Percentiles rank a stretch among this genome's conserved stretches.
phyloP scores from a whole-genome alignment of 2,113 vertebrate genomes.

The Misgurnus mizolepis region DNA sequence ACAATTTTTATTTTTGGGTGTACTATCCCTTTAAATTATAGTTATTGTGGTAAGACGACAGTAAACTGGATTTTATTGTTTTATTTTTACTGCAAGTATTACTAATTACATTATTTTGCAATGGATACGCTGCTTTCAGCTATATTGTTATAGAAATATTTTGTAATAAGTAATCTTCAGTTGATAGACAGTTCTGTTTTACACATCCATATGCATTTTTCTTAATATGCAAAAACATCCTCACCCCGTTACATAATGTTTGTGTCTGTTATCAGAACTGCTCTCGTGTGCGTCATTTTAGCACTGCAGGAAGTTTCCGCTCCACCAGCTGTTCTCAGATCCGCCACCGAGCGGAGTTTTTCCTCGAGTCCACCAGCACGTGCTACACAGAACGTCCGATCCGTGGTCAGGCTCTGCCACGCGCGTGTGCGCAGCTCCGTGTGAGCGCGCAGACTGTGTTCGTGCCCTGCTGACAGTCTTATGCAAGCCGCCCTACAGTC shows the following conservation, averaged over 20 bases:
- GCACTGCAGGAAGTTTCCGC: constrained; percentile 50
- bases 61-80: no score
- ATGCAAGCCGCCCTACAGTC: constrained; percentile 59
- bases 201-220: neutral
- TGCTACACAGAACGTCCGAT: neutral
- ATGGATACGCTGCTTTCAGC: no score
- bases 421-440: constrained; percentile 49
- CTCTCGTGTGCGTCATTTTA: constrained; percentile 62
- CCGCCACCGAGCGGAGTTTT: constrained; percentile 44
- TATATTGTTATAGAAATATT: no score
- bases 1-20: no score
- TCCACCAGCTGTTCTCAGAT: constrained; percentile 37
- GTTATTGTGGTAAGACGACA: no score
- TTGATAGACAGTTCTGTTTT: no score
- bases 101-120: no score
- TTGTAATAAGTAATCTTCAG: no score
- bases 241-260: constrained; percentile 53
- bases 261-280: constrained; percentile 44
- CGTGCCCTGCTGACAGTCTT: constrained; percentile 58
- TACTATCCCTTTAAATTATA: no score
- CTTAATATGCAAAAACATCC: neutral
- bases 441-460: constrained; percentile 55
- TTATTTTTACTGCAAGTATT: no score
- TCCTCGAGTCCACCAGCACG: neutral
- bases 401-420: neutral